Base-by-base conservation (phyloP, 2,113 vertebrate species). In the Colossoma macropomum region DNA sequence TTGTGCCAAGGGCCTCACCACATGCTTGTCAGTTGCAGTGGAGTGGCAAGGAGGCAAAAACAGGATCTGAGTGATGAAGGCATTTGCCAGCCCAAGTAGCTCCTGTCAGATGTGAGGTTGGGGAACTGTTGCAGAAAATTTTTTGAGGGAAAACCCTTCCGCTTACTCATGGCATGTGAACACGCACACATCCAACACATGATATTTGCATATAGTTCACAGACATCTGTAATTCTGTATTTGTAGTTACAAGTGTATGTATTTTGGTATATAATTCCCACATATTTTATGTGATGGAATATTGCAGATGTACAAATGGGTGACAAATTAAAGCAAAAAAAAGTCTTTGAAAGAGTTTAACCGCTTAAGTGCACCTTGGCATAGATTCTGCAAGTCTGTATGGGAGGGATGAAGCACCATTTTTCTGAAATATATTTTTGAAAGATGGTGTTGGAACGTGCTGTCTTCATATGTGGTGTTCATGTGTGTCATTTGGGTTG, bases 181-280 rank as follows among this genome's bases (percentile, higher is more conserved):
- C 62, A 70, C 27, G 72, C 27, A 72, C 50, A 74, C 25, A 63
- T n/a, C 32, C 30, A 77, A 59, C 41, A 80, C 73, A 80, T 25
- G 48, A 19, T 6, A 9, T 45, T 45, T 9, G n/a, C 85, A 83
- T 66, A 75, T 85, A 83, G 80, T 75, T 69, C 28, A 69, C 85
- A 75, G 84, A 81, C 68, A 77, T 80, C 84, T 84, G 79, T 74
- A 77, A 70, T 65, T 73, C 52, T 77, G 54, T 70, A 83, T 75
- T 83, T 80, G 48, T 69, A 68, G 85, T 87, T 81, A 83, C 75
- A 87, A 81, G 78, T 87, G 69, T 84, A 81, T 79, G 56, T 63
- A 69, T 78, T 32, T 32, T 66, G 60, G 63, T 80, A 41, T 71
- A 15, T 79, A 69, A 72, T 75, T 60, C 68, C 60, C 4, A 7